phyloP scores from a whole-genome alignment of 1,140 invertebrate genomes.

The Nilaparvata lugens region DNA sequence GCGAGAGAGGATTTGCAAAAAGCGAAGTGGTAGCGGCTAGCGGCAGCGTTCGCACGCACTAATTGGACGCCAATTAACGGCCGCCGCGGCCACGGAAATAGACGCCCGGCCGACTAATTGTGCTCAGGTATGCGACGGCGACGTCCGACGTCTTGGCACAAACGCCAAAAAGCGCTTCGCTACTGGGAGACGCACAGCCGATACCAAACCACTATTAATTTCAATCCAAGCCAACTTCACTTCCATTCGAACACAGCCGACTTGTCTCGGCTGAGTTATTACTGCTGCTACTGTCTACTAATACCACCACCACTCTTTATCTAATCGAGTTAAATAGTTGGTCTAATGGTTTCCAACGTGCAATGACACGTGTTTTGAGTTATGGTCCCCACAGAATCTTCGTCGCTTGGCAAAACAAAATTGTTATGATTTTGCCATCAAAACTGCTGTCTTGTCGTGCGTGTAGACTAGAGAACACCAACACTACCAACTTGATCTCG shows the following conservation, averaged over 20 bases:
- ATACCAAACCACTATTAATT: not conserved
- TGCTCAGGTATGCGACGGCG: not conserved
- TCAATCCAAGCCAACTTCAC: not conserved
- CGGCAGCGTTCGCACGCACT: not conserved
- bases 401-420: not conserved
- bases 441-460: too few species aligned
- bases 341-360: conserved; percentile 1
- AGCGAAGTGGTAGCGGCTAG: too few species aligned
- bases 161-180: not conserved
- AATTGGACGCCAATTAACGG: conserved; percentile 1
- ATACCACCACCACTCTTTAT: not conserved
- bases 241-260: not conserved
- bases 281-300: not conserved
- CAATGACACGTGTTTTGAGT: not conserved
- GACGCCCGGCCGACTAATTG: not conserved
- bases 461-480: too few species aligned
- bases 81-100: not conserved
- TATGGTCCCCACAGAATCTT: not conserved
- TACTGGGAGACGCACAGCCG: not conserved
- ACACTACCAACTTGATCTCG: too few species aligned
- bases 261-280: conserved; percentile 1
- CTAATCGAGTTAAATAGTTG: not conserved
- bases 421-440: not conserved
- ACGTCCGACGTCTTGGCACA: not conserved
- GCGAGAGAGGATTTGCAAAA: too few species aligned